phyloP scores from a whole-genome alignment of 1,140 invertebrate genomes.

The Pseudomyrmex flavicornis region DNA sequence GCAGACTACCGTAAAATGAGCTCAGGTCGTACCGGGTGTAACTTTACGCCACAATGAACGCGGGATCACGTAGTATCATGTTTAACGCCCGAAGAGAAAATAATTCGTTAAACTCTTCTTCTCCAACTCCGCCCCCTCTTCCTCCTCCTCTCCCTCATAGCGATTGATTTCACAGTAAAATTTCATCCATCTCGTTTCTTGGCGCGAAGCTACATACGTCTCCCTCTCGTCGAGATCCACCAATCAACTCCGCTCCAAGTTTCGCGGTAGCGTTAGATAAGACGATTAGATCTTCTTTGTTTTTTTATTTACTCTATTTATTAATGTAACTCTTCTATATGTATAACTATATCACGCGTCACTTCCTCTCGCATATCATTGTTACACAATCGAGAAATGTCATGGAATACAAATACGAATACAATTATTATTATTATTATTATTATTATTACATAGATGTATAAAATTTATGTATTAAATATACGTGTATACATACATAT shows the following conservation, averaged over 20 bases:
- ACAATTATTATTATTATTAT: conserved; percentile 74
- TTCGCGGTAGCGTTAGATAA: conserved; percentile 50
- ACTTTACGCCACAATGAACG: conserved; percentile 24
- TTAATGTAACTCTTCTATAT: conserved; percentile 72
- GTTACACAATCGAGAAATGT: conserved; percentile 78
- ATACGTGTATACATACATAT: conserved; percentile 73
- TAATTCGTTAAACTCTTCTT: background rate
- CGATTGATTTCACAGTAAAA: conserved; percentile 1
- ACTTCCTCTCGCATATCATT: conserved; percentile 78
- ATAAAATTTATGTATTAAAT: conserved; percentile 83
- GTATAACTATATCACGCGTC: conserved; percentile 68
- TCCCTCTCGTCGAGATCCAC: too few relatives aligned
- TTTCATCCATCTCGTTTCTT: too few relatives aligned
- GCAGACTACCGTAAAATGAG: conserved; percentile 2
- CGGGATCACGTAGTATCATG: background rate
- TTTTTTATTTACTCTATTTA: conserved; percentile 73
- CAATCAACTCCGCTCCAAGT: background rate
- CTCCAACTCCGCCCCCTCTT: too few relatives aligned
- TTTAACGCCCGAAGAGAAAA: conserved; percentile 5
- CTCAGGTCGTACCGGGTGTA: conserved; percentile 29
- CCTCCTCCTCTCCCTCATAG: background rate
- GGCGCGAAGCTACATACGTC: too few relatives aligned
- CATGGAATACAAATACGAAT: conserved; percentile 27
- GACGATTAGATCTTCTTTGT: conserved; percentile 26
- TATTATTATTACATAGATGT: conserved; percentile 76